Evolutionary conservation across 1,140 invertebrate genomes (phyloP), one percentile per base, ranked within the genome.

Genomic region (Schlechtendalia chinensis): DNA sequence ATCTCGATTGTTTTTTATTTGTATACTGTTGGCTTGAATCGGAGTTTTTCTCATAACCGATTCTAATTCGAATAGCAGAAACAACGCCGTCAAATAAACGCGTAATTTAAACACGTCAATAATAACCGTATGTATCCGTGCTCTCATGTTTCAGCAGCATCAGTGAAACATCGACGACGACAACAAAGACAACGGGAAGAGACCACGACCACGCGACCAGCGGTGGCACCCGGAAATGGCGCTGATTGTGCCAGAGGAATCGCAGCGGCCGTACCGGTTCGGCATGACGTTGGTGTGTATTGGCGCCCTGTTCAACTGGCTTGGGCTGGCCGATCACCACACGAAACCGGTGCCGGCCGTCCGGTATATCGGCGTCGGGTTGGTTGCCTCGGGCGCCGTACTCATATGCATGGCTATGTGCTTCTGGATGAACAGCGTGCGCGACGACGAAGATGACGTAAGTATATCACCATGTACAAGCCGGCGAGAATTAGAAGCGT

Each of bases 221-320:
- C 8, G 47, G 5, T 11, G 8, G 3, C 39, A 27, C 22, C 69
- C 17, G 47, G 39, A 58, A 61, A 82, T 82, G 82, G 82, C 80
- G n/a, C 53, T 82, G 56, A 80, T 82, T 17, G 77, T 56, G 74
- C 84, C 54, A 19, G 72, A 80, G 74, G 83, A 83, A 81, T 84
- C 79, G 72, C 86, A 85, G 85, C 87, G 90, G 81, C 91, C 91
- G 67, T 92, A 92, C 86, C 88, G 91, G 27, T 92, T 92, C 85
- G 91, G 91, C 72, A 91, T 93, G 90, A 90, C 91, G 81, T 86
- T 93, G 81, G 86, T 93, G 32, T 92, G 91, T 84, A 88, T 91
- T 50, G 91, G 92, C n/a, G 92, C 91, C 10, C 87, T 92, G 29
- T 91, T 92, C 84, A 93, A 93, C 86, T 93, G 91, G 91, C 86